These are phyloP conservation scores for Campoplex capitator DNA, from an alignment of 2,888 invertebrate genomes.

Conservation along the genomic window DNA sequence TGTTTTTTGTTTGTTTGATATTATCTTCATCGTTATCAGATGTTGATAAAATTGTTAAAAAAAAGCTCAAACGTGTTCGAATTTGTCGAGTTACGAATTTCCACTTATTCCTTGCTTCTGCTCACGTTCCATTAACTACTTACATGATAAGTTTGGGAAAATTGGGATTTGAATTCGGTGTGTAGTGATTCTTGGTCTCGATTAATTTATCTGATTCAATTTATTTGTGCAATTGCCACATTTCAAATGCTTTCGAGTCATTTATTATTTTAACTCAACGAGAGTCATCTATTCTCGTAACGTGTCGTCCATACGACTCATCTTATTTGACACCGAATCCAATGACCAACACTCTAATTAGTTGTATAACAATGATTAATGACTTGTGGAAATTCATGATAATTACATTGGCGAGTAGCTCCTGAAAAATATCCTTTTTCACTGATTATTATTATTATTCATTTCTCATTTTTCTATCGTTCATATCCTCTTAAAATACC, in stretches of 20 bases:
- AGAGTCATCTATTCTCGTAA: no score
- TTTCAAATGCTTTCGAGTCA: background rate
- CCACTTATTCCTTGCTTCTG: constrained; percentile 54
- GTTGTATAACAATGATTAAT: constrained; percentile 14
- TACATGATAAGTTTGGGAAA: background rate
- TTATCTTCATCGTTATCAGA: background rate
- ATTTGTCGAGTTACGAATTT: constrained; percentile 54
- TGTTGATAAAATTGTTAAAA: background rate
- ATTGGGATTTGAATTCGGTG: constrained; percentile 20
- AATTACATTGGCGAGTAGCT: constrained; percentile 6
- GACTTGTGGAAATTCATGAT: constrained; percentile 16
- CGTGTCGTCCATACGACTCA: background rate
- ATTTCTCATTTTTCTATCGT: constrained; percentile 8
- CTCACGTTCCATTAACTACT: constrained; percentile 34
- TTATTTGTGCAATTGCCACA: background rate
- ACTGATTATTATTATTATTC: background rate
- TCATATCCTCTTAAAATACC: background rate
- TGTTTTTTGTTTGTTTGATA: background rate
- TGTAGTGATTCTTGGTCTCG: background rate
- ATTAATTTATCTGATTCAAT: background rate
- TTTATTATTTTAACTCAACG: background rate
- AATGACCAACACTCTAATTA: constrained; percentile 22
- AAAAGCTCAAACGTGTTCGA: background rate
- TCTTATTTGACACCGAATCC: constrained; percentile 31
- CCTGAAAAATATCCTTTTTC: constrained; percentile 14